Base-by-base conservation (phyloP, 2,797 vertebrate genomes). In the Brachymystax lenok region DNA sequence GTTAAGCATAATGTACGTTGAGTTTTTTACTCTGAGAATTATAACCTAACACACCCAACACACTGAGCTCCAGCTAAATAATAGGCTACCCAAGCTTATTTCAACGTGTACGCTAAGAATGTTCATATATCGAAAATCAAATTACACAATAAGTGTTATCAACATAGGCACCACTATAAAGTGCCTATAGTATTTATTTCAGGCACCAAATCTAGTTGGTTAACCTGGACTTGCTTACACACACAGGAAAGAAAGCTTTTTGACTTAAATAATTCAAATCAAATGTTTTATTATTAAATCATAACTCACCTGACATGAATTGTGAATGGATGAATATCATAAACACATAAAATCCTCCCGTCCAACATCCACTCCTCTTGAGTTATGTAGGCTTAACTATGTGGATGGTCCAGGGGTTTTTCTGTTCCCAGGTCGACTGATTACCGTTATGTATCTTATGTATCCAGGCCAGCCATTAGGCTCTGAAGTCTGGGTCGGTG, bases 291-390 rank as follows among this genome's bases (percentile, higher is more conserved):
- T 12, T 12, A 46, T 46, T 7, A 21, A 50, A 64, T 24, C n/a
- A 2, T 33, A 63, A 35, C 75, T 80, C 72, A 80, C 79, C 75
- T 80, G 66, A 77, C 17, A 67, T 59, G 27, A 61, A 52, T 1
- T n/a, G 46, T 35, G 12, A 54, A 24, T 30, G 19, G 33, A 24
- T 40, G 40, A 54, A 10, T 17, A 51, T 35, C 16, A 68, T 68
- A 35, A 30, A 68, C 16, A 27, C 28, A 33, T 68, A n/a, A 30
- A 77, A 30, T 28, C 40, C 75, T 21, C 19, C 21, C 17, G 68
- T 46, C 64, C 54, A 5, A 10, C 51, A 28, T 28, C 28, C 19
- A 69, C 59, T 59, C 59, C 52, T 52, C 59, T 30, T 27, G 33
- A 77, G 66, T 17, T 14, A 74, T 54, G 8, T 59, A 73, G 69